Evolutionary conservation across 2,797 vertebrate species (phyloP), one percentile per base, ranked within the genome.

Genomic region (Gambelia wislizenii): DNA sequence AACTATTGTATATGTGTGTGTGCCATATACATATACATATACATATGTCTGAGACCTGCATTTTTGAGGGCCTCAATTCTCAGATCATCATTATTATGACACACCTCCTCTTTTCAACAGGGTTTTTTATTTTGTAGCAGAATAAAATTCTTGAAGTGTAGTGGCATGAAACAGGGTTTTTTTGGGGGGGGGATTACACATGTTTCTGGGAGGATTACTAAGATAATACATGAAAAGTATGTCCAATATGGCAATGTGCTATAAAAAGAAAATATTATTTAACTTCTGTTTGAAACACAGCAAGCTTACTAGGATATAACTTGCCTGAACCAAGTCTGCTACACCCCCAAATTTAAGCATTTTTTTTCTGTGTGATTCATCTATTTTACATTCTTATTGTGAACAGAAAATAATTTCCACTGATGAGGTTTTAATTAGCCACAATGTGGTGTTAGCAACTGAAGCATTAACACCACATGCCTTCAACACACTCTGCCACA

Each of bases 321-420:
- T 78, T 59, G 39, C 86, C 70, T 47, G 5, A 85, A 64, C 83
- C 25, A 74, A 92, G 87, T 70, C 69, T 78, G 78, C 76, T 47
- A 80, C 14, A 61, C n/a, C 54, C 18, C 5, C 81, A 67, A 22
- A 85, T 13, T 56, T 6, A 56, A 77, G 20, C 56, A 44, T 80
- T 25, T 36, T 79, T 78, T 81, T 25, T 67, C 6, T 82, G 44
- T 52, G 75, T 52, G 88, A 75, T 85, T 85, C 25, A 0, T 0
- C 82, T 94, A 85, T 88, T 92, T 95, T 92, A 91, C 91, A 92
- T 49, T 87, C 59, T 56, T 85, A 47, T 91, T 93, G 49, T 84
- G 86, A 94, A 92, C 0, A 7, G 54, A 42, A 87, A 93, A 89
- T 76, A 85, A 91, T 76, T 25, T 39, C 56, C 69, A 88, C 30